These are phyloP conservation scores for Diachasmimorpha longicaudata DNA, from an alignment of 1,140 invertebrate genomes.

Conservation along the genomic window DNA sequence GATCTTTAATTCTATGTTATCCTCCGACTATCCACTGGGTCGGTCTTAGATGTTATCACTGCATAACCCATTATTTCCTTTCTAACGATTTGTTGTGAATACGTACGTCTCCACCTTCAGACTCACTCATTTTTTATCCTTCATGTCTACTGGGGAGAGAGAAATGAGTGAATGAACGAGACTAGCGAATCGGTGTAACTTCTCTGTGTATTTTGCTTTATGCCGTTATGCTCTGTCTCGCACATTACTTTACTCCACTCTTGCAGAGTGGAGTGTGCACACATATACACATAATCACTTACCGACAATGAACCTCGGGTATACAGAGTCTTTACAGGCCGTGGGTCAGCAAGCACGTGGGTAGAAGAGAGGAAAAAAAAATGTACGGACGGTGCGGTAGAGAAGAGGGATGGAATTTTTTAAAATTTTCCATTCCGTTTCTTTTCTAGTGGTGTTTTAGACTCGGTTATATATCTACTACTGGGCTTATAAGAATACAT, in stretches of 20 bases:
- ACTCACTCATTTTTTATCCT: neutral
- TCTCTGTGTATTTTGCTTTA: neutral
- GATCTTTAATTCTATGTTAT: too few species aligned
- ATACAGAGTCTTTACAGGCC: neutral
- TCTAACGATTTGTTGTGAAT: neutral
- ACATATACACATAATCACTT: neutral
- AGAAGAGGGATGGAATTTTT: neutral
- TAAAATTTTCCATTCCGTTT: neutral
- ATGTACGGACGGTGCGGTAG: neutral
- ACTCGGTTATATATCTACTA: neutral
- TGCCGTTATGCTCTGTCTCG: slow-evolving; percentile 8
- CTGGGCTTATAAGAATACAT: neutral
- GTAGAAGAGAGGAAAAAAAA: neutral
- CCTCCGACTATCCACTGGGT: too few species aligned
- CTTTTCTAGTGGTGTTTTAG: neutral
- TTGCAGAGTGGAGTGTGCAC: neutral
- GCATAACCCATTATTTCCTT: neutral
- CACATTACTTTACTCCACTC: neutral
- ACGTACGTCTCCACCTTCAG: neutral
- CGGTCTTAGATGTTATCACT: too few species aligned
- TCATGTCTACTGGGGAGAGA: neutral
- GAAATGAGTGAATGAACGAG: neutral
- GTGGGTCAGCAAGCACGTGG: neutral
- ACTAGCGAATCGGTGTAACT: neutral
- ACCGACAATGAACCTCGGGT: neutral